A percentile compares a stretch with the other conserved stretches of the same genome.
These are phyloP conservation scores for Lutjanus campechanus DNA, from an alignment of 2,797 vertebrate genomes.

Conservation along the genomic window DNA sequence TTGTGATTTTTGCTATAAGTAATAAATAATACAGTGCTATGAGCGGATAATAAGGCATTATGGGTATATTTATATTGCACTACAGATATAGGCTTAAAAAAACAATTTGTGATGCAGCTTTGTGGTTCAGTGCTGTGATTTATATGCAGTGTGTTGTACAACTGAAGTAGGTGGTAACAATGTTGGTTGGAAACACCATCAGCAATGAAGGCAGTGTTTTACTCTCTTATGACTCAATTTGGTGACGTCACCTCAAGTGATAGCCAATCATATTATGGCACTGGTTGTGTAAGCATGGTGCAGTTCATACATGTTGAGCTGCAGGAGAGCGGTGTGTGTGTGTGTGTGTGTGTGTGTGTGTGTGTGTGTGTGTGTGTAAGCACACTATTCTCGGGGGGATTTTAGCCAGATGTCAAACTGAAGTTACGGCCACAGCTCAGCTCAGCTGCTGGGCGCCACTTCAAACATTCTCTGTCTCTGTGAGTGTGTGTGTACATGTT, in stretches of 20 bases:
- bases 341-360: neutral
- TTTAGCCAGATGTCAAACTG: slow-evolving; percentile 47
- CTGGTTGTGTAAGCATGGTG: neutral
- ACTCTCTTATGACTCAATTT: slow-evolving; percentile 27
- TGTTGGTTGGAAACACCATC: neutral
- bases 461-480: slow-evolving; percentile 53
- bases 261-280: slow-evolving; percentile 21
- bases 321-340: neutral
- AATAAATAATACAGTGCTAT: too few species aligned
- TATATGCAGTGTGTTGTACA: neutral
- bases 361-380: slow-evolving; percentile 7
- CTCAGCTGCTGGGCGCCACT: slow-evolving; percentile 56
- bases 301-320: slow-evolving; percentile 23
- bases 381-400: neutral
- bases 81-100: neutral
- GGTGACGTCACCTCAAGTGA: slow-evolving; percentile 11
- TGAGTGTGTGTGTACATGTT: slow-evolving; percentile 31
- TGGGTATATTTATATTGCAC: too few species aligned
- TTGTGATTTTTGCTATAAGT: too few species aligned
- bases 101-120: neutral
- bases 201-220: neutral
- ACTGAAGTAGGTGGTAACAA: neutral
- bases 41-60: too few species aligned
- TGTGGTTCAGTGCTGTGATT: neutral
- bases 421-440: slow-evolving; percentile 58